Percentiles rank a stretch among this genome's conserved stretches.
Conservation (phyloP, 2,888 invertebrate species). For the Tenthredo notha region DNA sequence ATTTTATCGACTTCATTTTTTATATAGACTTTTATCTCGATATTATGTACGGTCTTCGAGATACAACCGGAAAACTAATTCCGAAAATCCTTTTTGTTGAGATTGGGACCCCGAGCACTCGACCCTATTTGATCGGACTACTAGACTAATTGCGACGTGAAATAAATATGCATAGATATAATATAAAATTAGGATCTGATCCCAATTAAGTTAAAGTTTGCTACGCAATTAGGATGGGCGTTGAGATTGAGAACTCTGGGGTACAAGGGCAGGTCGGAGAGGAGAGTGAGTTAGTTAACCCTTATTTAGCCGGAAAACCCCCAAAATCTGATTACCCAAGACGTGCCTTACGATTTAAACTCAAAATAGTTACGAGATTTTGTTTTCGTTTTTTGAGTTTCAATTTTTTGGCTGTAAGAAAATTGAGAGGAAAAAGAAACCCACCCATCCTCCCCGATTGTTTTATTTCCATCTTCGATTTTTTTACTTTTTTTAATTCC, state of each 20-base stretch:
- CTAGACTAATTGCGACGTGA: conserved; percentile 18
- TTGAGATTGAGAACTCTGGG: conserved; percentile 51
- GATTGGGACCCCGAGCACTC: neutral
- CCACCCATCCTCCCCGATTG: no score
- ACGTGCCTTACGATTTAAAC: conserved; percentile 50
- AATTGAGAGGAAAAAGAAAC: neutral
- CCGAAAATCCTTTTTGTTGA: neutral
- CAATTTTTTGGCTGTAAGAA: neutral
- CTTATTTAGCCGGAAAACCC: conserved; percentile 63
- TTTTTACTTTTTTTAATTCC: no score
- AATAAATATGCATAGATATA: conserved; percentile 15
- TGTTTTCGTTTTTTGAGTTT: neutral
- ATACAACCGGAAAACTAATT: neutral
- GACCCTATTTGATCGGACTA: neutral
- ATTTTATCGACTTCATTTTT: neutral
- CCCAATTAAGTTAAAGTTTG: conserved; percentile 60
- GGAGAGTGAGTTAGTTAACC: conserved; percentile 61
- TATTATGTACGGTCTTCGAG: neutral
- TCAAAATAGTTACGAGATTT: neutral
- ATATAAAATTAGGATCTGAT: conserved; percentile 52
- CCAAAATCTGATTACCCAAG: conserved; percentile 65
- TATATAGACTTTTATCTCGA: neutral
- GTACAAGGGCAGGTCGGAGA: conserved; percentile 31
- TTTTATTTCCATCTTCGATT: no score
- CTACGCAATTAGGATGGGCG: conserved; percentile 60